These are phyloP conservation scores for Sarcophaga bullata DNA, from an alignment of 1,140 invertebrate genomes.

Conservation along the genomic window DNA sequence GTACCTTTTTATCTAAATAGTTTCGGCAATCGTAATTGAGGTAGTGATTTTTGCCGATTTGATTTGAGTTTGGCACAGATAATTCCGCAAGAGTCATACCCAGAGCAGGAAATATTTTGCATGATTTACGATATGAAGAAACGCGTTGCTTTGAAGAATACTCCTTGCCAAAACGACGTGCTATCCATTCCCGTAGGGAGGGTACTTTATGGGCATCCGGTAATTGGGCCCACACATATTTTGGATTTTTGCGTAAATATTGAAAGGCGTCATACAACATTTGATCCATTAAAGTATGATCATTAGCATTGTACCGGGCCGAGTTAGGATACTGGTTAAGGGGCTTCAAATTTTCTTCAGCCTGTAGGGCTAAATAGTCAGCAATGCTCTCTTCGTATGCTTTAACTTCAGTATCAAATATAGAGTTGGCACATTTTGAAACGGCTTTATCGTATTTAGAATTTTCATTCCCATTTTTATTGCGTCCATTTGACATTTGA, in stretches of 20 bases:
- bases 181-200: conserved; percentile 55
- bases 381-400: neutral
- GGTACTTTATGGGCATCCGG: conserved; percentile 57
- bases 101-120: conserved; percentile 34
- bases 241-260: conserved; percentile 47
- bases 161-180: conserved; percentile 55
- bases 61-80: neutral
- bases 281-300: conserved; percentile 51
- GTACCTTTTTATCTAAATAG: conserved; percentile 41
- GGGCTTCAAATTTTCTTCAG: neutral
- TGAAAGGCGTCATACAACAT: conserved; percentile 53
- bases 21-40: conserved; percentile 40
- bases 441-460: conserved; percentile 11
- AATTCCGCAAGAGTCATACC: conserved; percentile 1
- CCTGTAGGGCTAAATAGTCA: neutral
- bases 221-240: conserved; percentile 57
- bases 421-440: conserved; percentile 8
- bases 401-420: neutral
- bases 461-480: neutral
- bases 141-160: conserved; percentile 50
- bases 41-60: conserved; percentile 28
- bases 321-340: neutral
- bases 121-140: conserved; percentile 26
- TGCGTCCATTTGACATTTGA: neutral
- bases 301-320: conserved; percentile 50